phyloP scores from a whole-genome alignment of 2,888 invertebrate genomes.

The Girardia tigrina region DNA sequence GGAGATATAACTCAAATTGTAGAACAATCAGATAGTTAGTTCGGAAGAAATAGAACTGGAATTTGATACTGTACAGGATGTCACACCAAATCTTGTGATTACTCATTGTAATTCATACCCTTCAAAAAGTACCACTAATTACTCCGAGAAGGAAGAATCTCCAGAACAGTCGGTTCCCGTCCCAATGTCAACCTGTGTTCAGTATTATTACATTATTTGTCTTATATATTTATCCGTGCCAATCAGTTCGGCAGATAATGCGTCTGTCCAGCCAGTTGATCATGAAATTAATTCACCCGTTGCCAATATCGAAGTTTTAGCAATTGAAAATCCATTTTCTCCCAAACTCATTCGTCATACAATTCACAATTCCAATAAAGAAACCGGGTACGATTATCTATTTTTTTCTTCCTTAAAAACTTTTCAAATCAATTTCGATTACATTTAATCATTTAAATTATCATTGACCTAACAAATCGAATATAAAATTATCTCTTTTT shows the following conservation, averaged over 20 bases:
- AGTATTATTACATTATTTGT: background rate
- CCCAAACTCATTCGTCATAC: background rate
- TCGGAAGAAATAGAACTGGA: background rate
- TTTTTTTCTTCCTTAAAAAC: background rate
- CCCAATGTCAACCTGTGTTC: background rate
- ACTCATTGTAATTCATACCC: background rate
- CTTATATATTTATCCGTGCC: background rate
- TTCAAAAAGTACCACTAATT: background rate
- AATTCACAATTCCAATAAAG: background rate
- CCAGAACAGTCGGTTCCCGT: background rate
- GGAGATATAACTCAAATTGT: no score
- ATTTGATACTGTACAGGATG: constrained; percentile 1
- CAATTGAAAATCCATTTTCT: constrained; percentile 9
- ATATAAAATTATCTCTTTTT: constrained; percentile 12
- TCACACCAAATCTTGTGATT: background rate
- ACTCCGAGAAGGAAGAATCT: background rate
- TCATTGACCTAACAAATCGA: no score
- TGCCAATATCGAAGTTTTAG: background rate
- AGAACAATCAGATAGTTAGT: background rate
- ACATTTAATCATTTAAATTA: no score
- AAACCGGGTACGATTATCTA: background rate
- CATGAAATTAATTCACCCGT: background rate
- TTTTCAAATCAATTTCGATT: no score
- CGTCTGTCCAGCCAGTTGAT: background rate
- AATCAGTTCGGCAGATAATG: background rate